Evolutionary conservation across 1,140 invertebrate species (phyloP), one percentile per base, ranked within the genome.

Genomic region (Drosophila elegans): DNA sequence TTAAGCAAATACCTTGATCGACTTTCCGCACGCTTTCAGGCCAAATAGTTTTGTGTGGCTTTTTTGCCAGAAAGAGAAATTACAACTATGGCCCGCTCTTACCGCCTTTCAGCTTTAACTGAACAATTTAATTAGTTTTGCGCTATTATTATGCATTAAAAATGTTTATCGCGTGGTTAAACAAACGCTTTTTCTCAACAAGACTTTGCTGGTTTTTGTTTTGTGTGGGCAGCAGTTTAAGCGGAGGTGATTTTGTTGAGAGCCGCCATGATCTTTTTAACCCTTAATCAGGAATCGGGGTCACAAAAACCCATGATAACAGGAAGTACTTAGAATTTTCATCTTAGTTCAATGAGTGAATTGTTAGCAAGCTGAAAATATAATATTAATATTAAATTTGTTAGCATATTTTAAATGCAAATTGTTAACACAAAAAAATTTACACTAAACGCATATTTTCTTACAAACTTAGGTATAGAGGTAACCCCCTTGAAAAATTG

Each of bases 61-160:
- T 38, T 55, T 6, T 41, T 4, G 32, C 61, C 54, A 64, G 63
- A 64, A 64, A 63, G 44, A 63, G 61, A 63, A 63, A 63, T 44
- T 63, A 32, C 12, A 12, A 44, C 10, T 16, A n/a, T 7, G 38
- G 13, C 25, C 10, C 12, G 41, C 29, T 53, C 46, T 48, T 32
- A 36, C 46, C 48, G 49, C 21, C 44, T 66, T 49, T 51, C 48
- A 21, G 44, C 46, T 36, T 41, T 21, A 64, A 68, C 29, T 42
- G 49, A 74, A 59, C 52, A 56, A 77, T 77, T 74, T 77, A 76
- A 68, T 76, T 68, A 68, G 55, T 61, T 76, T 77, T 76, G 63
- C 63, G 51, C 66, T 69, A 77, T 77, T 77, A 77, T 76, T 76
- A 77, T 77, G 74, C 74, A 77, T 77, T 77, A 77, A 77, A 77